These are phyloP conservation scores for Synergus itoensis DNA, from an alignment of 2,888 invertebrate species.

Conservation along the genomic window DNA sequence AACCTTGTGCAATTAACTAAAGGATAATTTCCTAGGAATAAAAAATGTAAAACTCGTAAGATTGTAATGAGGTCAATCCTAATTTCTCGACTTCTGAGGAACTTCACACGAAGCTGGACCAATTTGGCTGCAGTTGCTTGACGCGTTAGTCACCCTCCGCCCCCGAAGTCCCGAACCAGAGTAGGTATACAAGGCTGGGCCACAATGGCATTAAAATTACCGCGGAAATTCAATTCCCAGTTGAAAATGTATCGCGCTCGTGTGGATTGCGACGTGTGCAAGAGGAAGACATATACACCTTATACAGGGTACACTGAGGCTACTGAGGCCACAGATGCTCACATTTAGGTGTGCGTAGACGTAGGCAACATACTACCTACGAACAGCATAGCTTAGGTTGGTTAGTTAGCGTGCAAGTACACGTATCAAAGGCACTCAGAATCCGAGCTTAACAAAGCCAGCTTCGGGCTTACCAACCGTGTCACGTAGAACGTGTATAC, in stretches of 20 bases:
- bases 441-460: constrained; percentile 78
- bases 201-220: constrained; percentile 76
- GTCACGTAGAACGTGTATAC: constrained; percentile 75
- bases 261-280: constrained; percentile 44
- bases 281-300: constrained; percentile 37
- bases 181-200: constrained; percentile 53
- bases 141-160: constrained; percentile 65
- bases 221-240: constrained; percentile 74
- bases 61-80: constrained; percentile 7
- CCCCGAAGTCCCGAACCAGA: not conserved
- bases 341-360: constrained; percentile 44
- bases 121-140: constrained; percentile 47
- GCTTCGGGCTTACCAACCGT: constrained; percentile 76
- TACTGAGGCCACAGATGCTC: constrained; percentile 27
- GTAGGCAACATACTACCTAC: constrained; percentile 46
- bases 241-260: constrained; percentile 70
- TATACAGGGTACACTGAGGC: not conserved
- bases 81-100: constrained; percentile 15
- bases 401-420: constrained; percentile 79
- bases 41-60: not conserved
- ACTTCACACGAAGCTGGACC: constrained; percentile 38
- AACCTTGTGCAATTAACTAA: too few relatives aligned
- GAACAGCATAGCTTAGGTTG: constrained; percentile 75
- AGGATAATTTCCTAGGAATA: too few relatives aligned
- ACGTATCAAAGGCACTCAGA: constrained; percentile 79